These are phyloP conservation scores for Arion vulgaris DNA, from an alignment of 1,140 invertebrate species.

Conservation along the genomic window DNA sequence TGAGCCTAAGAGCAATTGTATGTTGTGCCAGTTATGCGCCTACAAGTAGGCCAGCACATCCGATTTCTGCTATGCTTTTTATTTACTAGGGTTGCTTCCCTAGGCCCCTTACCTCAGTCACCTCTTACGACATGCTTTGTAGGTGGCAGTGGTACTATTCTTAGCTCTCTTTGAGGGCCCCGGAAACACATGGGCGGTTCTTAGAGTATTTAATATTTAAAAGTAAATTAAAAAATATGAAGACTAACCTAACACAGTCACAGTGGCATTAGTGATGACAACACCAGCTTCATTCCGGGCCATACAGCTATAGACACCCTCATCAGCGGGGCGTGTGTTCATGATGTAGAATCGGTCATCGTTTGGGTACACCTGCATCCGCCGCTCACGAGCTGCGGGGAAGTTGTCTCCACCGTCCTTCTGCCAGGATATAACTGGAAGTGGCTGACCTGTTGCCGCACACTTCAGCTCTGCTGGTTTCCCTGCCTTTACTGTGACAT, in stretches of 20 bases:
- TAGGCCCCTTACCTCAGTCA: too few relatives aligned
- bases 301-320: constrained; percentile 93
- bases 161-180: too few relatives aligned
- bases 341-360: constrained; percentile 95
- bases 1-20: too few relatives aligned
- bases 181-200: too few relatives aligned
- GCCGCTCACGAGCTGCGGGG: constrained; percentile 91
- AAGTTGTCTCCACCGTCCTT: constrained; percentile 87
- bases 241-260: constrained; percentile 84
- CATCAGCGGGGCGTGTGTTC: constrained; percentile 88
- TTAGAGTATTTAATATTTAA: too few relatives aligned
- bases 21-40: too few relatives aligned
- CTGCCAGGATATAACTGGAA: constrained; percentile 93
- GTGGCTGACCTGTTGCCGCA: constrained; percentile 89
- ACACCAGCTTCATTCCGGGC: constrained; percentile 91
- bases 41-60: too few relatives aligned
- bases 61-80: too few relatives aligned
- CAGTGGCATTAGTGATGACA: constrained; percentile 88
- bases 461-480: constrained; percentile 90
- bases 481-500: constrained; percentile 88
- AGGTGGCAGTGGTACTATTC: too few relatives aligned
- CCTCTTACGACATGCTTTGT: too few relatives aligned
- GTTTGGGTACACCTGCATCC: constrained; percentile 92
- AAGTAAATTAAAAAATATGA: too few relatives aligned
- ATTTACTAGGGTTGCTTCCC: too few relatives aligned